Conservation (phyloP, 1,140 invertebrate species). For the Drosophila quadrilineata region DNA sequence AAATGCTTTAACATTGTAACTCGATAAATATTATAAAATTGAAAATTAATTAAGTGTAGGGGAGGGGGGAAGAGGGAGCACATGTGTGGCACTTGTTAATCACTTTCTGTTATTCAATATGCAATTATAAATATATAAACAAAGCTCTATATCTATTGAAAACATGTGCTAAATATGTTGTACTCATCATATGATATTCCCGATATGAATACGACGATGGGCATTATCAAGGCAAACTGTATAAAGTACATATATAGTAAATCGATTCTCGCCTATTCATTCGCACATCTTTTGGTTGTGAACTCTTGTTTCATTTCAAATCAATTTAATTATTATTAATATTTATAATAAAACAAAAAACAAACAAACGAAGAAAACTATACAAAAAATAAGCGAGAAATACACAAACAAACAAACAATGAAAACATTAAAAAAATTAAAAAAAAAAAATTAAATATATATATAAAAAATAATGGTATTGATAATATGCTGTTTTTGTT, state of each 20-base stretch:
- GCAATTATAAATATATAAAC: constrained; percentile 70
- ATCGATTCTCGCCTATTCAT: constrained; percentile 69
- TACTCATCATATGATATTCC: no score
- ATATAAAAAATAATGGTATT: constrained; percentile 27
- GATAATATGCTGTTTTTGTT: constrained; percentile 33
- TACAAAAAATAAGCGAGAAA: no score
- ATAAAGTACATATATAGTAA: constrained; percentile 53
- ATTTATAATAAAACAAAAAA: constrained; percentile 44
- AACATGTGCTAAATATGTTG: constrained; percentile 15
- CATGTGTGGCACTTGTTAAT: constrained; percentile 46
- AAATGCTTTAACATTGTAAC: constrained; percentile 34
- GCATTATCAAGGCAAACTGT: no score
- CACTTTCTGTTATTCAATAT: constrained; percentile 60
- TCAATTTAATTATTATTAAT: constrained; percentile 30
- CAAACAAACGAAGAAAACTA: constrained; percentile 31
- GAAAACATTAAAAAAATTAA: neutral
- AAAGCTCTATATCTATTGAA: constrained; percentile 38
- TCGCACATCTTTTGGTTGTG: constrained; percentile 68
- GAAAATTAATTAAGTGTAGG: no score
- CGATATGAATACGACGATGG: constrained; percentile 19
- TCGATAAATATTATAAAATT: constrained; percentile 37
- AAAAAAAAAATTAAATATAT: constrained; percentile 38
- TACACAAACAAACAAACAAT: neutral
- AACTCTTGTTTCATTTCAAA: constrained; percentile 49
- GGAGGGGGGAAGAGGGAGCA: constrained; percentile 23